Percentiles rank a stretch among this genome's conserved stretches.
Evolutionary conservation across 2,888 invertebrate genomes (phyloP).

Genomic region (Willowsia nigromaculata): DNA sequence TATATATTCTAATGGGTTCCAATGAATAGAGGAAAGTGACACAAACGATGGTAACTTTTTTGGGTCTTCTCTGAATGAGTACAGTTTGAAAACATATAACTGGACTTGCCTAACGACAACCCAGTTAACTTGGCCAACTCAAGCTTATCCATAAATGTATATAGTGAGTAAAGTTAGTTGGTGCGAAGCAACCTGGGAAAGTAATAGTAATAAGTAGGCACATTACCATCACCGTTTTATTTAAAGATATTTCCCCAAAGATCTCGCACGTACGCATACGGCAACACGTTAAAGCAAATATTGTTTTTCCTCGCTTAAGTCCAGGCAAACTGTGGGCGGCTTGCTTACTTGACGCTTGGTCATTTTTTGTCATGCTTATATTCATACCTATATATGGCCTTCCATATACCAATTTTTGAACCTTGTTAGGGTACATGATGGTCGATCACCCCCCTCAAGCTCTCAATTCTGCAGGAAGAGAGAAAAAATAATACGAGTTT

Average conservation of each 20-base stretch:
- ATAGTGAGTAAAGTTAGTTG: neutral
- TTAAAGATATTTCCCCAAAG: conserved; percentile 10
- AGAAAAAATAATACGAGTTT: neutral
- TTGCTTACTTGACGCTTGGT: neutral
- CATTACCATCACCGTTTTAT: neutral
- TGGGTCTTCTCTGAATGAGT: neutral
- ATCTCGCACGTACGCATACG: neutral
- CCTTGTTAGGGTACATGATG: neutral
- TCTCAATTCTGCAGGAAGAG: neutral
- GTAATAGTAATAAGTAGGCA: neutral
- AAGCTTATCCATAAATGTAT: neutral
- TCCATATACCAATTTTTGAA: too few species aligned
- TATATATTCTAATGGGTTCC: neutral
- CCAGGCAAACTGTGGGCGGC: neutral
- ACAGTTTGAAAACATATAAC: neutral
- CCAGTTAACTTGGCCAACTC: neutral
- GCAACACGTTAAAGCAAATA: neutral
- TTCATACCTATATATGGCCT: too few species aligned
- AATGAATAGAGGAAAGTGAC: neutral
- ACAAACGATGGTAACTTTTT: neutral
- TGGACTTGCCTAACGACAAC: neutral
- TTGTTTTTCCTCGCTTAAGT: conserved; percentile 4
- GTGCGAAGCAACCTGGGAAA: neutral
- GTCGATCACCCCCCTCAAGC: neutral
- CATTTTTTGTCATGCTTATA: neutral